A percentile compares a stretch with the other conserved stretches of the same genome.
phyloP scores from a whole-genome alignment of 2,113 vertebrate genomes.

The Leuciscus idus region DNA sequence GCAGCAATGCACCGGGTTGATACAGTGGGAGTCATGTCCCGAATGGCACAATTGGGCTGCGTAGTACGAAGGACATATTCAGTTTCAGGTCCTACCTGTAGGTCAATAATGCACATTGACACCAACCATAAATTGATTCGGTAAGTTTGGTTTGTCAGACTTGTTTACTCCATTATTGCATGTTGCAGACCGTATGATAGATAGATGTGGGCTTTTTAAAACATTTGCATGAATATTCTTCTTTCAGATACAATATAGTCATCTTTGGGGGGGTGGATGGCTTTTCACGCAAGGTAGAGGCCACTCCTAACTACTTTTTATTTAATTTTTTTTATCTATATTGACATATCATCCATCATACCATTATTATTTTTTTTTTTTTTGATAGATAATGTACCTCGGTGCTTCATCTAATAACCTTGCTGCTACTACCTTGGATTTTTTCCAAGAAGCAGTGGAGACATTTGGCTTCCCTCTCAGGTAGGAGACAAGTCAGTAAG shows the following conservation, averaged over 20 bases:
- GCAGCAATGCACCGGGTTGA: neutral
- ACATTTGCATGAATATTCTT: neutral
- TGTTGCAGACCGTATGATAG: neutral
- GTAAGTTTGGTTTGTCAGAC: neutral
- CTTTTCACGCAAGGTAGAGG: slow-evolving; percentile 18
- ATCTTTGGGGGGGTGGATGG: neutral
- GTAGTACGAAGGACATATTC: slow-evolving; percentile 4
- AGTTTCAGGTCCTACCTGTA: neutral
- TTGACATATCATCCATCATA: too few relatives aligned
- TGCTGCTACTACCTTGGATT: slow-evolving; percentile 32
- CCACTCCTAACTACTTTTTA: too few relatives aligned
- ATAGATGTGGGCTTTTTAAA: neutral
- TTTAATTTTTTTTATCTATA: too few relatives aligned
- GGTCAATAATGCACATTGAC: slow-evolving; percentile 1
- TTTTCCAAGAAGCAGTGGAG: slow-evolving; percentile 41
- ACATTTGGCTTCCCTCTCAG: slow-evolving; percentile 49
- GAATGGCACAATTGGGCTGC: neutral
- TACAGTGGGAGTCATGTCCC: neutral
- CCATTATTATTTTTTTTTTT: too few relatives aligned
- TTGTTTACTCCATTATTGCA: neutral
- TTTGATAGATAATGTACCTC: slow-evolving; percentile 30
- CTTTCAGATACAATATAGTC: slow-evolving; percentile 1
- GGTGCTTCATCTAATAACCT: slow-evolving; percentile 44
- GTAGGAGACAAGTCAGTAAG: neutral
- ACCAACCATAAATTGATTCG: neutral